Evolutionary conservation across 2,888 invertebrate species (phyloP), one percentile per base, ranked within the genome.

Genomic region (Dasypolia templi): DNA sequence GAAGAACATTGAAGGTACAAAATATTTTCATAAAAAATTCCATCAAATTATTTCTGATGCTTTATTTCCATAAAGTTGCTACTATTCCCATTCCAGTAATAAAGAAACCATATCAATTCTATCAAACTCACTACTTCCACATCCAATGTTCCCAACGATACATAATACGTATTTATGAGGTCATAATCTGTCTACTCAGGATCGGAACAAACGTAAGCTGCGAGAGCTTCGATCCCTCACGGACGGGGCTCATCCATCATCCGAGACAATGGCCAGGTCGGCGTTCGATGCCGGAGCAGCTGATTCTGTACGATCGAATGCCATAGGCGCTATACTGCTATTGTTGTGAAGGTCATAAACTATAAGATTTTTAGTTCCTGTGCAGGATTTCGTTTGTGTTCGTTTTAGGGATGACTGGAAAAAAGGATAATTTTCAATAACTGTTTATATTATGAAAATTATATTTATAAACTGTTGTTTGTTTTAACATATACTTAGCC

Each of bases 161-260:
- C 61, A 65, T 80, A 81, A 82, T 76, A 79, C 62, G 65, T 77
- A 81, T 80, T 78, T 83, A 79, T 75, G 70, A 75, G 65, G 81
- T 74, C 73, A 78, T 87, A 88, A 88, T 87, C 83, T 77, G 84
- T 74, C 79, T 71, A 64, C 73, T 77, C 68, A 61, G 76, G 59
- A 82, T 77, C 79, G 80, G 74, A 82, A 87, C 85, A 82, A 79
- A 85, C 86, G 75, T 94, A 95, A 95, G 90, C 94, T 88, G 79
- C 77, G 67, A 79, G 81, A 82, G 77, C 77, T 82, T 81, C 77
- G 75, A 78, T 69, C 89, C 91, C 92, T 92, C 95, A 95, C 95
- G 95, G 86, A 80, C 86, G 58, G 62, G 82, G 87, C 81, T 89
- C 92, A 95, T 95, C 94, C 90, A 94, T 95, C 94, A 95, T 88